Conservation (phyloP, 2,888 invertebrate species). For the Macrosiphum euphorbiae region DNA sequence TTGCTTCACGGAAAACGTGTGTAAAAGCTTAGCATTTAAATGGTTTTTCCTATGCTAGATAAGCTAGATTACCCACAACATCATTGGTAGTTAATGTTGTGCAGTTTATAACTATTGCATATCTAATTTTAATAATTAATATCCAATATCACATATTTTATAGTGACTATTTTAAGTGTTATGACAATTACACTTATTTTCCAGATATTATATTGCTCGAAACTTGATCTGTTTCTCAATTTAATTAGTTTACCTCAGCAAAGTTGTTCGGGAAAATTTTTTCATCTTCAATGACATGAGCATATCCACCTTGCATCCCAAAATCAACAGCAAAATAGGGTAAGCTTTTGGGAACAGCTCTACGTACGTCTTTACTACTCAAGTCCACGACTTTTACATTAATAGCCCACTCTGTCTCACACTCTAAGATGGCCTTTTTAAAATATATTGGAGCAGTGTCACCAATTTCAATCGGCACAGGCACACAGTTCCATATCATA, state of each 20-base stretch:
- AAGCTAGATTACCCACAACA: no score
- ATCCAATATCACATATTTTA: neutral
- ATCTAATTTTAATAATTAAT: neutral
- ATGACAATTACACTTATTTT: neutral
- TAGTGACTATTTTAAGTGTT: neutral
- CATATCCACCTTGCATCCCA: conserved; percentile 91
- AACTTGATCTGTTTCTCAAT: neutral
- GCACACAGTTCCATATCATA: conserved; percentile 90
- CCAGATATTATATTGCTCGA: neutral
- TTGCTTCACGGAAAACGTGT: neutral
- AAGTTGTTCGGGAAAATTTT: conserved; percentile 87
- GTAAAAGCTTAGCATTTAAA: neutral
- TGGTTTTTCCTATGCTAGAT: neutral
- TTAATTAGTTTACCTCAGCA: conserved; percentile 80
- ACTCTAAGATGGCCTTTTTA: conserved; percentile 93
- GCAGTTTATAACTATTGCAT: neutral
- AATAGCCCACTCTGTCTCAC: conserved; percentile 93
- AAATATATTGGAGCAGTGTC: conserved; percentile 91
- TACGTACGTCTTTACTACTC: conserved; percentile 79
- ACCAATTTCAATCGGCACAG: conserved; percentile 84
- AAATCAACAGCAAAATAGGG: conserved; percentile 97
- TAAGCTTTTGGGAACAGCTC: conserved; percentile 90
- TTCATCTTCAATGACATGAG: conserved; percentile 97
- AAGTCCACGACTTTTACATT: conserved; percentile 92
- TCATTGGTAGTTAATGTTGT: no score